Evolutionary conservation across 1,140 invertebrate genomes (phyloP), one percentile per base, ranked within the genome.

Genomic region (Homalodisca vitripennis): DNA sequence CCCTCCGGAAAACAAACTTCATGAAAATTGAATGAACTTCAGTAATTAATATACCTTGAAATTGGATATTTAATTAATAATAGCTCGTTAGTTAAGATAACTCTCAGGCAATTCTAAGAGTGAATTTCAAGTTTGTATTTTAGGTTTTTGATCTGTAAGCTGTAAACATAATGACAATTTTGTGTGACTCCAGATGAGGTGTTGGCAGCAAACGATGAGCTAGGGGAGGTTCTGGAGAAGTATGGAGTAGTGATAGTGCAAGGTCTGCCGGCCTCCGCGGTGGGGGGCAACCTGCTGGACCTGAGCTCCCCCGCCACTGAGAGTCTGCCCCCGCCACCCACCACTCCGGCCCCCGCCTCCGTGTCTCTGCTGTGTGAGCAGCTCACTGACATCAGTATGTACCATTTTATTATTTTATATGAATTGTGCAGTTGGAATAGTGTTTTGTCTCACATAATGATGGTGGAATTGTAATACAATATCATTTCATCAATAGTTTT

Each of bases 181-280:
- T 55, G 10, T 46, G 41, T 6, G 51, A 34, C 78, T n/a, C n/a
- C 55, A 93, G 92, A 82, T 80, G 89, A 94, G 72, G 88, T 95
- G 46, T 77, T 96, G 65, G 84, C 89, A 72, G 88, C 89, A 6
- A 94, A 88, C 81, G 92, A 94, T 78, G 88, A 90, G 66, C 80
- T 96, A 47, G 84, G 87, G 46, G 83, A 88, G 77, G 89, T 92
- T 0, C 88, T 92, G 78, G 85, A 88, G 22, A 87, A 90, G 73
- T 95, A 94, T 75, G 85, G 87, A 34, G 76, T 79, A 53, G 79
- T 88, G 68, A 82, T 89, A 69, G 77, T 82, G 26, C 78, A 82
- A 17, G 83, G 79, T 26, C 70, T 75, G 72, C 29, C 70, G 46
- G 68, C 47, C 22, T 69, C 77, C 30, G 63, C 34, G 63, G n/a